Evolutionary conservation across 2,113 vertebrate species (phyloP).

Genomic region (Clarias batrachus): DNA sequence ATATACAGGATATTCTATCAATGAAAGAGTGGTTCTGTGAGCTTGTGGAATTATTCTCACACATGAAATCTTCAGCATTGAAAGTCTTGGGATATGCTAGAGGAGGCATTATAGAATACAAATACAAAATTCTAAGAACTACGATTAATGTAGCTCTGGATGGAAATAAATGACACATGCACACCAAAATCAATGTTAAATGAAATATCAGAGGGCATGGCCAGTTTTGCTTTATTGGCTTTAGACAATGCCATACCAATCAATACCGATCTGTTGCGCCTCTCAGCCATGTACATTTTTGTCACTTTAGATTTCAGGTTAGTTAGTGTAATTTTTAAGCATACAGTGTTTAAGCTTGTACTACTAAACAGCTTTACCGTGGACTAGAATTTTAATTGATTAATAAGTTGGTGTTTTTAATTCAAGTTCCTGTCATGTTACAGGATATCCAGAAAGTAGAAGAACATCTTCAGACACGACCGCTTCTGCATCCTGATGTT

Average conservation of each 20-base stretch:
- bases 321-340: background rate
- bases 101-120: too few relatives aligned
- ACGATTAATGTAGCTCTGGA: too few relatives aligned
- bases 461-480: constrained; percentile 68
- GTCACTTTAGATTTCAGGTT: background rate
- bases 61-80: too few relatives aligned
- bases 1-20: too few relatives aligned
- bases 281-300: background rate
- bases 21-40: too few relatives aligned
- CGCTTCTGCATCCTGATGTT: constrained; percentile 63
- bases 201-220: background rate
- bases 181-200: too few relatives aligned
- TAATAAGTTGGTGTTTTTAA: background rate
- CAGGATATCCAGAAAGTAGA: constrained; percentile 80
- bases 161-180: too few relatives aligned
- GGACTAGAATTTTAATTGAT: background rate
- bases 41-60: too few relatives aligned
- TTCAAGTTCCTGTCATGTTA: constrained; percentile 13
- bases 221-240: background rate
- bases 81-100: too few relatives aligned
- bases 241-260: background rate
- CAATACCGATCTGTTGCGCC: background rate
- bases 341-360: background rate
- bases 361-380: background rate
- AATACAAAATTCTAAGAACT: too few relatives aligned